A percentile compares a stretch with the other conserved stretches of the same genome.
Conservation (phyloP, 2,797 vertebrate genomes). For the Myioborus miniatus region DNA sequence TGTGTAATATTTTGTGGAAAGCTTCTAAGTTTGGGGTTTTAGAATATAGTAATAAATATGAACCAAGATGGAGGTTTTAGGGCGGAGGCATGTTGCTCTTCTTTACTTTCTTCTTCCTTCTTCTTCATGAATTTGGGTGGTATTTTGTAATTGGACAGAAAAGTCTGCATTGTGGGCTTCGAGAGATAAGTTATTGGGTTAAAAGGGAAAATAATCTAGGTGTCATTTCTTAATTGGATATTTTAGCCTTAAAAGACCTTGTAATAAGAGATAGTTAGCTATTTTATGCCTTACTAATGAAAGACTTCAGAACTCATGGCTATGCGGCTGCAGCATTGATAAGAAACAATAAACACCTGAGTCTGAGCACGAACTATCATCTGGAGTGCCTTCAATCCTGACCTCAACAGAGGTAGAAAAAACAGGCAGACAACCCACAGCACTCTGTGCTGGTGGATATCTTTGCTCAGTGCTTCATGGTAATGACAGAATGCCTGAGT, state of each 20-base stretch:
- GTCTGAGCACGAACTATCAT: background rate
- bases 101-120: background rate
- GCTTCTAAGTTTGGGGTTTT: background rate
- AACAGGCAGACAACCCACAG: background rate
- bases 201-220: background rate
- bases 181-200: background rate
- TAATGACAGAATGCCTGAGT: background rate
- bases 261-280: background rate
- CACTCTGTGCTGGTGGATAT: accelerated
- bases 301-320: background rate
- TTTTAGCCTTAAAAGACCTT: background rate
- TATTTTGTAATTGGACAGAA: background rate
- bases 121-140: background rate
- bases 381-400: background rate
- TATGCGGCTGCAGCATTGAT: background rate
- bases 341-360: background rate
- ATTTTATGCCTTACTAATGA: background rate
- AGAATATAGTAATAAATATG: background rate
- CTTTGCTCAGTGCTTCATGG: background rate
- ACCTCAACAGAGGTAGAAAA: background rate
- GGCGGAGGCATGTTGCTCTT: too few relatives aligned
- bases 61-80: background rate
- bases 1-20: background rate
- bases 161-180: accelerated
- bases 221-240: background rate